Evolutionary conservation across 2,888 invertebrate species (phyloP).

Genomic region (Hololepta plana): DNA sequence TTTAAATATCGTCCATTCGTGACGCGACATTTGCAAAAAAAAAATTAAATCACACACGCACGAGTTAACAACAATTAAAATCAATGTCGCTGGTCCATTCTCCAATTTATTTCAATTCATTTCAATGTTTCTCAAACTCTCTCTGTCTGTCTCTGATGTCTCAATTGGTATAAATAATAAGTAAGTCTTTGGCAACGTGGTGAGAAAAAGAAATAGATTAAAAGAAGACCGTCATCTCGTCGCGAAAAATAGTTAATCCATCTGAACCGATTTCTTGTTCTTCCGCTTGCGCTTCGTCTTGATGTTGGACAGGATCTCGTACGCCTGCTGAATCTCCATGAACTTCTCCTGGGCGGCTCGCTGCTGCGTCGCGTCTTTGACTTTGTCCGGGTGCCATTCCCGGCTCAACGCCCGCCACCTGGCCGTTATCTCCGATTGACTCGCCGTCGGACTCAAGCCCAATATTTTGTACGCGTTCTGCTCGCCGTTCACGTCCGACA

Average conservation of each 20-base stretch:
- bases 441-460: conserved; percentile 57
- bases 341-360: conserved; percentile 70
- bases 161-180: no score
- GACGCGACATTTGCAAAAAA: no score
- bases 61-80: no score
- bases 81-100: no score
- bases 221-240: not conserved
- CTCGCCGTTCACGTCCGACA: conserved; percentile 81
- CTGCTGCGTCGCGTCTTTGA: conserved; percentile 47
- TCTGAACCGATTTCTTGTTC: conserved; percentile 43
- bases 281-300: conserved; percentile 55
- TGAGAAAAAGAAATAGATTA: no score
- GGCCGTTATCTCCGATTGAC: conserved; percentile 70
- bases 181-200: no score
- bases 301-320: conserved; percentile 71
- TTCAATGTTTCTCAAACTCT: no score
- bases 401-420: conserved; percentile 67
- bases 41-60: no score
- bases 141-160: no score
- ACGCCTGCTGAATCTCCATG: conserved; percentile 86
- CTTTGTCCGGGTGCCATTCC: conserved; percentile 84
- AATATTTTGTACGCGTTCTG: conserved; percentile 75
- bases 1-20: no score
- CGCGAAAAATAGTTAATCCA: conserved; percentile 2
- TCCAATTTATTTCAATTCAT: no score